phyloP scores from a whole-genome alignment of 2,888 invertebrate genomes.

The Micoletzkya japonica region DNA sequence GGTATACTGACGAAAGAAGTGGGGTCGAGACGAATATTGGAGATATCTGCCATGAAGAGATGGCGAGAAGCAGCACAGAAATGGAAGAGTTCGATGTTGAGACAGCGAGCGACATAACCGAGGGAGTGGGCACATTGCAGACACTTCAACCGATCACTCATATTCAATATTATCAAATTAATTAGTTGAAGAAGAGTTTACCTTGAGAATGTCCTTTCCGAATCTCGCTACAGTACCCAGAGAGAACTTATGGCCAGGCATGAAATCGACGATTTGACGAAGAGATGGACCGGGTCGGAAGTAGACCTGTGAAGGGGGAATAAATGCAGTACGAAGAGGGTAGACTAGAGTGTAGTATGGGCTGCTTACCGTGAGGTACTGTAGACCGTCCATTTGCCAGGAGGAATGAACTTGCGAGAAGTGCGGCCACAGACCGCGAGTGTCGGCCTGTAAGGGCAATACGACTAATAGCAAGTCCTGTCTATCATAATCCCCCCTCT shows the following conservation, averaged over 20 bases:
- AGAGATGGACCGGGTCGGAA: constrained; percentile 49
- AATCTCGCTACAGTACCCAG: constrained; percentile 47
- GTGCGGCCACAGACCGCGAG: constrained; percentile 36
- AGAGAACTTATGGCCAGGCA: constrained; percentile 34
- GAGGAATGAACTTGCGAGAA: constrained; percentile 47
- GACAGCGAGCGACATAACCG: constrained; percentile 34
- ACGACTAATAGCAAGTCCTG: too few species aligned
- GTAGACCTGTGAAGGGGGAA: constrained; percentile 28
- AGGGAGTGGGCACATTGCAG: constrained; percentile 18
- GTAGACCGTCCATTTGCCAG: constrained; percentile 38
- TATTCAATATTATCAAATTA: neutral
- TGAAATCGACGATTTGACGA: constrained; percentile 41
- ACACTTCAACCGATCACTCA: neutral
- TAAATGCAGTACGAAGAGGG: too few species aligned
- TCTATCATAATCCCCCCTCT: too few species aligned
- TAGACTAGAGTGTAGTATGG: neutral
- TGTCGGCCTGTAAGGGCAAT: constrained; percentile 19
- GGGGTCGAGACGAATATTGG: constrained; percentile 34
- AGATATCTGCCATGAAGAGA: constrained; percentile 54
- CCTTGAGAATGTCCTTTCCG: constrained; percentile 43
- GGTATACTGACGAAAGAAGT: constrained; percentile 12
- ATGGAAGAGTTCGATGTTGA: constrained; percentile 45
- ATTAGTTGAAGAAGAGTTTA: constrained; percentile 24
- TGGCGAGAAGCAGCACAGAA: constrained; percentile 48
- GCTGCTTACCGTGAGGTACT: constrained; percentile 18